A percentile compares a stretch with the other conserved stretches of the same genome.
These are phyloP conservation scores for Diadegma fenestrale DNA, from an alignment of 2,888 invertebrate species.

Conservation along the genomic window DNA sequence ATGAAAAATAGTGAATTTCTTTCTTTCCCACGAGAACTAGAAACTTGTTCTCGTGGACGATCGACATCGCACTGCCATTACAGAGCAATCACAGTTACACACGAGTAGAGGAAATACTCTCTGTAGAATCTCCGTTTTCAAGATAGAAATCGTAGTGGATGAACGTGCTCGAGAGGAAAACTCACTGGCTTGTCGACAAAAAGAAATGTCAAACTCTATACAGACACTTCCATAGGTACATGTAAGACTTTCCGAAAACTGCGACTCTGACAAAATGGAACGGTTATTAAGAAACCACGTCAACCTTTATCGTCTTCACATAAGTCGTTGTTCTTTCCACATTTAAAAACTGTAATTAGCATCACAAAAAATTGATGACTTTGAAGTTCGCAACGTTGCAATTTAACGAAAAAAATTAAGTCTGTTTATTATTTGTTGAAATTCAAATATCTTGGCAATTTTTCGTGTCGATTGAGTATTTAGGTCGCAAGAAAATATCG, in stretches of 20 bases:
- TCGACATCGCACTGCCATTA: constrained; percentile 55
- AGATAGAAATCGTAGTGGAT: constrained; percentile 63
- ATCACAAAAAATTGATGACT: too few relatives aligned
- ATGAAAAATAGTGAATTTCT: constrained; percentile 21
- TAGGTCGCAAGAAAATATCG: too few relatives aligned
- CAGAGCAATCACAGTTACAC: constrained; percentile 40
- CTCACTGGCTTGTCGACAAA: constrained; percentile 7
- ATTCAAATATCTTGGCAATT: too few relatives aligned
- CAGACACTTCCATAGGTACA: not conserved
- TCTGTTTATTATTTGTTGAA: too few relatives aligned
- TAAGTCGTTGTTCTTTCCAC: too few relatives aligned
- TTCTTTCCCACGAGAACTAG: constrained; percentile 35
- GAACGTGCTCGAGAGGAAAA: constrained; percentile 63
- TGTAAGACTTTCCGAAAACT: not conserved
- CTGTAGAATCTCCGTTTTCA: constrained; percentile 60
- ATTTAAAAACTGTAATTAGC: too few relatives aligned
- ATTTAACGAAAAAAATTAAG: too few relatives aligned
- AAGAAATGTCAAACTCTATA: not conserved
- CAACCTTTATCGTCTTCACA: not conserved
- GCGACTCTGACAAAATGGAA: not conserved
- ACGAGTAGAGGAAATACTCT: constrained; percentile 29
- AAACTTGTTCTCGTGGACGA: constrained; percentile 15
- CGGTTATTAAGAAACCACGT: not conserved
- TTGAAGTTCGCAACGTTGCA: too few relatives aligned
- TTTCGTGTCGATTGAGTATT: too few relatives aligned